phyloP scores from a whole-genome alignment of 2,888 invertebrate species.

The Andrena minutula region DNA sequence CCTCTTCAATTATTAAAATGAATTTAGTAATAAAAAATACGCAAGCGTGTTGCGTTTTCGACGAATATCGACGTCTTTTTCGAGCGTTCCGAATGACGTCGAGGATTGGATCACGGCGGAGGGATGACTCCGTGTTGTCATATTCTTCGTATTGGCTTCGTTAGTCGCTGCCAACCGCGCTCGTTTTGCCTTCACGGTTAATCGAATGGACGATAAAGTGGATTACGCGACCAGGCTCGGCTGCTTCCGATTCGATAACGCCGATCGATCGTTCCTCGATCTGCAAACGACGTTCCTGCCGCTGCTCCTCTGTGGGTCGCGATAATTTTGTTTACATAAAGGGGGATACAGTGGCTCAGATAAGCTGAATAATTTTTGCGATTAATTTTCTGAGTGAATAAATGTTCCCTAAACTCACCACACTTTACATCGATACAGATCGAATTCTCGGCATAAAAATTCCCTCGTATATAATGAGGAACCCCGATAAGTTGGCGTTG shows the following conservation, averaged over 20 bases:
- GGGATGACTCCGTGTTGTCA: constrained; percentile 34
- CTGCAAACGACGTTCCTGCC: constrained; percentile 32
- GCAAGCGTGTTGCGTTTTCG: no score
- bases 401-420: no score
- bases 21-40: no score
- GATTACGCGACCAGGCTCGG: constrained; percentile 67
- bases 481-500: no score
- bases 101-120: constrained; percentile 4
- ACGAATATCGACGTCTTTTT: constrained; percentile 11
- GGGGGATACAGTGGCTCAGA: no score
- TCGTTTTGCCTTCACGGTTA: constrained; percentile 67
- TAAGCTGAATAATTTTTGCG: no score
- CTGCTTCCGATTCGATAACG: constrained; percentile 63
- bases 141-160: constrained; percentile 57
- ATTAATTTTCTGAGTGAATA: no score
- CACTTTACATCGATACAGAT: no score
- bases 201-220: constrained; percentile 68
- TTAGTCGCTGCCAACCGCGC: constrained; percentile 63
- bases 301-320: not conserved
- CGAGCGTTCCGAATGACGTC: constrained; percentile 2
- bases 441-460: no score
- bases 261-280: constrained; percentile 55
- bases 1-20: no score
- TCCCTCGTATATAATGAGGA: no score
- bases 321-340: constrained; percentile 6